Evolutionary conservation across 2,888 invertebrate genomes (phyloP), one percentile per base, ranked within the genome.

Genomic region (Mesorhabditis spiculigera): DNA sequence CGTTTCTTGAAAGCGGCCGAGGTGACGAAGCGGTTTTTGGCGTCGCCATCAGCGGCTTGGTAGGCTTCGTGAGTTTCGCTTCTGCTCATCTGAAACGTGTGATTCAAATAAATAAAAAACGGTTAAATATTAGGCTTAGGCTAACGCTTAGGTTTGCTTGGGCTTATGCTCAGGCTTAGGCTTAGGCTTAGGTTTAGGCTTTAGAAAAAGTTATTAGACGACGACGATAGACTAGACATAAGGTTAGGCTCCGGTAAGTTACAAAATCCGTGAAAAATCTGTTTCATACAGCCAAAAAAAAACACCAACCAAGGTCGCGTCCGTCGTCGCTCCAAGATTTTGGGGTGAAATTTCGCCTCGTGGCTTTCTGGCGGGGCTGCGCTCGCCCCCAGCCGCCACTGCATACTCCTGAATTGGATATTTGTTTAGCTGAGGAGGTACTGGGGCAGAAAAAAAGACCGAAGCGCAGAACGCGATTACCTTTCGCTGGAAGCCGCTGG

Each of bases 401-500:
- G 73, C 73, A 64, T 68, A 73, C 43, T 73, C 71, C 73, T 73
- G 43, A 4, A 71, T 6, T 65, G 10, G 41, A 8, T 13, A 65
- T 65, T 65, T 65, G 13, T 41, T 13, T 13, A 28, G 63, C 10
- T n/a, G 10, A 8, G 41, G 41, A 8, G n/a, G 63, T 28, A 63
- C 28, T 28, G 50, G 8, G 50, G 41, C 63, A 63, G 10, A 63
- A 63, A 63, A 8, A n/a, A 63, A 63, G 28, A 63, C 16, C 10
- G 63, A 13, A 28, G 6, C 10, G 13, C 10, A 10, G 41, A 16
- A 16, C 10, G 10, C n/a, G 66, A 65, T 61, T 10, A 75, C 78
- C 68, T 78, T 78, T 50, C 78, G 50, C 50, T 74, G 68, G 67
- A 68, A 78, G 28, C 63, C 68, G 10, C 69, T 44, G 16, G 62